phyloP scores from a whole-genome alignment of 2,888 invertebrate species.

The Phania funesta region DNA sequence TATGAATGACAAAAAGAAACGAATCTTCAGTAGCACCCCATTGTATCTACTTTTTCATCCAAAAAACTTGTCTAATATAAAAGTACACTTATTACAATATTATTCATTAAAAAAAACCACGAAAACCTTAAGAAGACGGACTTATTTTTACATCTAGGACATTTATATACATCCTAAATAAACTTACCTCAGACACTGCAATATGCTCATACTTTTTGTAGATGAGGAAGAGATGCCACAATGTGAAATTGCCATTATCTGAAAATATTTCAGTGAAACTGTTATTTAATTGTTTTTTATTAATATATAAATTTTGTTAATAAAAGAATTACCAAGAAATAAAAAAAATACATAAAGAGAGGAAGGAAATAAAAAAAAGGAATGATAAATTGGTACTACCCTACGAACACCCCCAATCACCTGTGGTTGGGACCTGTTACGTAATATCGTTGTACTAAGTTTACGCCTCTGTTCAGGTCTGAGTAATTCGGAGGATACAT shows the following conservation, averaged over 20 bases:
- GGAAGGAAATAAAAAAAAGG: conserved; percentile 62
- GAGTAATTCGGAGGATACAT: conserved; percentile 81
- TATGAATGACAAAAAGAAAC: too few species aligned
- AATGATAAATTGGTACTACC: conserved; percentile 78
- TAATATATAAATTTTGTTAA: conserved; percentile 11
- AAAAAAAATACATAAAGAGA: conserved; percentile 8
- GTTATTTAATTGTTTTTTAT: conserved; percentile 36
- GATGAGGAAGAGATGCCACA: conserved; percentile 83
- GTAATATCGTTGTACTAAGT: conserved; percentile 87
- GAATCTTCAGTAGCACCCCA: too few species aligned
- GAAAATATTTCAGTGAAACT: conserved; percentile 59
- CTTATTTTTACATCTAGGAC: background rate
- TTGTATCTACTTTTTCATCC: too few species aligned
- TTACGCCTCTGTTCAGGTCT: conserved; percentile 85
- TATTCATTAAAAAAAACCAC: too few species aligned
- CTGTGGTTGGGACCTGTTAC: conserved; percentile 87
- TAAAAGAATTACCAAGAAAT: conserved; percentile 11
- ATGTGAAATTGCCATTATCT: conserved; percentile 84
- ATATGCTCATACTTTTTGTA: conserved; percentile 86
- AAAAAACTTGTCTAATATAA: too few species aligned
- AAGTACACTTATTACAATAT: too few species aligned
- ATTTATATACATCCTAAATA: too few species aligned
- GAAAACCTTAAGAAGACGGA: too few species aligned
- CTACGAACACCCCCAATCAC: conserved; percentile 81
- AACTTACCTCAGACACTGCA: conserved; percentile 88